Conservation (phyloP, 1,140 invertebrate species). For the Drosophila baimaii region DNA sequence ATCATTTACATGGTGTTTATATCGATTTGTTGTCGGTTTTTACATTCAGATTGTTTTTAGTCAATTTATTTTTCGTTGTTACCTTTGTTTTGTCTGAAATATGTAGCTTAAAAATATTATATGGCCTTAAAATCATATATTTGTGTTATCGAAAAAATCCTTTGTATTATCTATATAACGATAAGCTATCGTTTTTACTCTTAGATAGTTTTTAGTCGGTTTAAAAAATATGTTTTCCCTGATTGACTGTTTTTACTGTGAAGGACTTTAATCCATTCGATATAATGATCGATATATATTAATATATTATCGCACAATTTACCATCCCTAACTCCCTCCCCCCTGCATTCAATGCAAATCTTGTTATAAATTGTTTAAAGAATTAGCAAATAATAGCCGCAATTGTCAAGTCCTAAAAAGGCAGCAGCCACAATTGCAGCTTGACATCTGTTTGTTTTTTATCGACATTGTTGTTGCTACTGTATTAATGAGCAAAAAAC, state of each 20-base stretch:
- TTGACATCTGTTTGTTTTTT: constrained; percentile 71
- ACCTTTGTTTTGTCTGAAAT: neutral
- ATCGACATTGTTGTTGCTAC: constrained; percentile 64
- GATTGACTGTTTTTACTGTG: no score
- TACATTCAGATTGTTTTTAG: no score
- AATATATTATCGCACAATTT: neutral
- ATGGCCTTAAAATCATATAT: no score
- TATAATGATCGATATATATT: fast-evolving
- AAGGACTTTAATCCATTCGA: no score
- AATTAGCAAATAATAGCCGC: constrained; percentile 65
- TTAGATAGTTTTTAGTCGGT: no score
- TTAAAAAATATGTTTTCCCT: no score
- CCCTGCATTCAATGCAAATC: constrained; percentile 44
- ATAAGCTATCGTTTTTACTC: no score
- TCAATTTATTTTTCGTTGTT: neutral
- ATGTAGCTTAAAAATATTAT: no score
- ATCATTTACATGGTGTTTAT: no score
- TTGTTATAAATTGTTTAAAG: constrained; percentile 58
- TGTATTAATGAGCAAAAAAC: constrained; percentile 74
- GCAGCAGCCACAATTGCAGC: constrained; percentile 55
- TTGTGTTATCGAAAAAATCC: no score
- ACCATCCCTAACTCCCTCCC: neutral
- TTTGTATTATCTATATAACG: no score
- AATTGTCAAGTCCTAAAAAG: constrained; percentile 67
- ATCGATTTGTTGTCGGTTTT: neutral